A percentile compares a stretch with the other conserved stretches of the same genome.
Conservation (phyloP, 2,888 invertebrate genomes). For the Unio pictorum region DNA sequence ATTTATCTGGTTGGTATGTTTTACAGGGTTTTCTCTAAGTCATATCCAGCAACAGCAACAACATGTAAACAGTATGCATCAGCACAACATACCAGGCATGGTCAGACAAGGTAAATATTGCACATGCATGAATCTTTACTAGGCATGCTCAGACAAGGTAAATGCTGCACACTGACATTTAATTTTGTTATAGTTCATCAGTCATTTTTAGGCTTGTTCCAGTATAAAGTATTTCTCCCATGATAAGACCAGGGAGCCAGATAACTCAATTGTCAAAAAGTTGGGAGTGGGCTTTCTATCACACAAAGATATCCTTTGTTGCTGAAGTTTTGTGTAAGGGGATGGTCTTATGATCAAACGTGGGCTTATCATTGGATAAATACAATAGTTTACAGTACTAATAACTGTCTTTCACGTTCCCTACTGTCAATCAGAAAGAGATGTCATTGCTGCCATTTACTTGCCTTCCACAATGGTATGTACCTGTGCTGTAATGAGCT, state of each 20-base stretch:
- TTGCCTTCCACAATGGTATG: too few relatives aligned
- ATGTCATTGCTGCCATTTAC: too few relatives aligned
- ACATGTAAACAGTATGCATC: conserved; percentile 34
- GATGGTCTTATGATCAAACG: too few relatives aligned
- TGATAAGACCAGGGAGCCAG: too few relatives aligned
- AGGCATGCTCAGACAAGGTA: conserved; percentile 8
- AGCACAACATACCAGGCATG: conserved; percentile 38
- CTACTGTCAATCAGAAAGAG: too few relatives aligned
- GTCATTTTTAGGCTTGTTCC: not conserved
- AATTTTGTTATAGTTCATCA: not conserved
- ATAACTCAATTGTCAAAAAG: too few relatives aligned
- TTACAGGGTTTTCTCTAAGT: conserved; percentile 59
- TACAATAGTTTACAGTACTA: not conserved
- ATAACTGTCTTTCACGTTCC: too few relatives aligned
- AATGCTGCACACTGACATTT: not conserved
- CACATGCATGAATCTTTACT: too few relatives aligned
- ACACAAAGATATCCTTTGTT: not conserved
- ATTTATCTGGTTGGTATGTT: not conserved
- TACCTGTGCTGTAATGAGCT: not conserved
- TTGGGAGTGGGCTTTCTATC: too few relatives aligned
- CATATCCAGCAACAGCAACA: conserved; percentile 51
- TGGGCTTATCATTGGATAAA: too few relatives aligned
- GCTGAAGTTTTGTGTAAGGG: not conserved
- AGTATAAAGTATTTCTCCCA: too few relatives aligned
- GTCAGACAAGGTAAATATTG: conserved; percentile 38